Base-by-base conservation (phyloP, 92 coral and sea anemone genomes). In the Parazoanthus atlanticus region DNA sequence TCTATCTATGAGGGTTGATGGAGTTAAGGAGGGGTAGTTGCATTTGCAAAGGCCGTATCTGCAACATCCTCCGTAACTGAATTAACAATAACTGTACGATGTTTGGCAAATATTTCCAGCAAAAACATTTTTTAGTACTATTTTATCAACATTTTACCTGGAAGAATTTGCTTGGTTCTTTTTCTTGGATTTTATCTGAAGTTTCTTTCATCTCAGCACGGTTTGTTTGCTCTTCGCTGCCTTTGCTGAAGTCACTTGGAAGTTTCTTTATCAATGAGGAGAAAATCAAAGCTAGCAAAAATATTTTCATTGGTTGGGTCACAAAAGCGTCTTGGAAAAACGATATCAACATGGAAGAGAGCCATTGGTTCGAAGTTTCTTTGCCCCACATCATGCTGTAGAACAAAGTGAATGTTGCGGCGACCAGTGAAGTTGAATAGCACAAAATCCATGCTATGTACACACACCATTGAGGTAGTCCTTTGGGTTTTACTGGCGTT, bases 311-410 rank as follows among this genome's bases (percentile, higher is more conserved):
- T n/a, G 97, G 97, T 54, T 94, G 97, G 23, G 90, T 89, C 7
- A 94, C 88, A 77, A 94, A 93, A 3, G 93, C 93, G 66, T 94
- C 97, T 83, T 94, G 97, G 33, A 94, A 89, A 56, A 94, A 93
- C 3, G 97, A 94, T 17, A 94, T 86, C 69, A 94, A 64, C 92
- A 94, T 89, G 2, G 97, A 94, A 5, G 95, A 88, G 0, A 94
- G 88, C 97, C 97, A 94, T 73, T 94, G 80, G 73, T 91, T 92
- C 2, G 95, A 91, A 1, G 79, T 91, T 30, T 93, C 94, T 28
- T 82, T 91, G 10, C 97, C 97, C 97, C 97, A 94, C 89, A 86
- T 86, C 97, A 94, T 94, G 76, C 97, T 94, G 90, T 94, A 95
- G 78, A 93, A 94, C 81, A 93, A 83, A 5, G 96, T 93, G 31